Base-by-base conservation (phyloP, 2,888 invertebrate species). In the Eupithecia subfuscata region DNA sequence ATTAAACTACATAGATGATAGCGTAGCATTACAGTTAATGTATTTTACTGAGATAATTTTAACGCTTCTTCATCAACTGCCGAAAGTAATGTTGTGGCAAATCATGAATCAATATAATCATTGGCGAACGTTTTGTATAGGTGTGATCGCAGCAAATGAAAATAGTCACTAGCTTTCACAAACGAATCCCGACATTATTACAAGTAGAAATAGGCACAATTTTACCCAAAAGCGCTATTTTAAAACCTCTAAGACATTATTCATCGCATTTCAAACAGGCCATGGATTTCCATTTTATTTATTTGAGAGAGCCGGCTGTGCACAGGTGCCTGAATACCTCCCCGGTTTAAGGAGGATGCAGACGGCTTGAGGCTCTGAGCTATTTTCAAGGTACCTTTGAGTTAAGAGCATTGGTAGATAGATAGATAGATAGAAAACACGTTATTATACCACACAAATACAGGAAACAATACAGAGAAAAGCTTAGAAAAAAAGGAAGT, bases 271-370 rank as follows among this genome's bases (percentile, higher is more conserved):
- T 78, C 63, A 68, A 74, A 75, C 52, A 72, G 34, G 64, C 56
- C 70, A 73, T 81, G 70, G 76, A 79, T 81, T 82, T 81, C 74
- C 73, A 82, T 80, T 82, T 82, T 82, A 83, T 83, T 79, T 83
- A 80, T 73, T 77, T 60, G 69, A 65, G 63, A 74, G 75, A 77
- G 68, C 71, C 69, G 25, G 70, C 48, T 70, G 73, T 69, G 76
- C 83, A 81, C 84, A 85, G 82, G 82, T 84, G 82, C 77, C 77
- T 71, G 74, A 70, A 78, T 80, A 81, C 77, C 56, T 60, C 60
- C 60, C 70, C 64, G 37, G 74, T 65, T 74, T 74, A 73, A 70
- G 2, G 65, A 30, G 65, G 40, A 14, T 18, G 9, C 56, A 40
- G 40, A 70, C 14, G 70, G 56, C 37, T 70, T 70, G 37, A 14